phyloP scores from a whole-genome alignment of 1,140 invertebrate species.

The Brachionus sp. region DNA sequence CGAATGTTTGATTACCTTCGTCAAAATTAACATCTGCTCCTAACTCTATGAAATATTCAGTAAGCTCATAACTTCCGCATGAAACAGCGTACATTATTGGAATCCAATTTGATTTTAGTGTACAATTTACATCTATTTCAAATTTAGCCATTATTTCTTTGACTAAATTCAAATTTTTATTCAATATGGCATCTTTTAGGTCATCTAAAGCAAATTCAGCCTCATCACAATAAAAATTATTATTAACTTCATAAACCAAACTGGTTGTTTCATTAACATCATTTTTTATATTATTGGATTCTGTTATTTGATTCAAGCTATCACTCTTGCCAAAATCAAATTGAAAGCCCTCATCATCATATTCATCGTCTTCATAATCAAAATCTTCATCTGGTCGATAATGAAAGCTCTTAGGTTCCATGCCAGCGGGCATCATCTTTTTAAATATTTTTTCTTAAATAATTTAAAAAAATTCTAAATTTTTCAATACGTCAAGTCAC shows the following conservation, averaged over 20 bases:
- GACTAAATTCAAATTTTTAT: slow-evolving; percentile 9
- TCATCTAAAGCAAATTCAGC: background rate
- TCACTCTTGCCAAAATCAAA: slow-evolving; percentile 27
- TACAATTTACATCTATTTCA: slow-evolving; percentile 14
- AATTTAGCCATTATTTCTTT: slow-evolving; percentile 13
- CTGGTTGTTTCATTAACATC: background rate
- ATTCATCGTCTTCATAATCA: slow-evolving; percentile 1
- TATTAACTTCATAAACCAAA: background rate
- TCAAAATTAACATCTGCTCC: slow-evolving; percentile 44
- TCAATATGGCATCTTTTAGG: slow-evolving; percentile 15
- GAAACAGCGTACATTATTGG: slow-evolving; percentile 36
- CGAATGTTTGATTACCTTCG: background rate
- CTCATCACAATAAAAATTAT: slow-evolving; percentile 41
- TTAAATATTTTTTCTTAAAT: background rate
- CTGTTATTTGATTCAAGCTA: background rate
- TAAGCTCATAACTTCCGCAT: slow-evolving; percentile 1
- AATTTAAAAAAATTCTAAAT: background rate
- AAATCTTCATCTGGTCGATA: background rate
- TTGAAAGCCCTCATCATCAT: slow-evolving; percentile 1
- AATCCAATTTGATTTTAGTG: slow-evolving; percentile 1
- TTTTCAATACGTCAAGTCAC: background rate
- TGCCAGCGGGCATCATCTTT: slow-evolving; percentile 32
- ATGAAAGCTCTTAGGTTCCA: background rate
- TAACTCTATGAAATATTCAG: slow-evolving; percentile 6
- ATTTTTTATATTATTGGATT: background rate